Conservation (phyloP, 1,140 invertebrate species). For the Matsumurasca onukii region DNA sequence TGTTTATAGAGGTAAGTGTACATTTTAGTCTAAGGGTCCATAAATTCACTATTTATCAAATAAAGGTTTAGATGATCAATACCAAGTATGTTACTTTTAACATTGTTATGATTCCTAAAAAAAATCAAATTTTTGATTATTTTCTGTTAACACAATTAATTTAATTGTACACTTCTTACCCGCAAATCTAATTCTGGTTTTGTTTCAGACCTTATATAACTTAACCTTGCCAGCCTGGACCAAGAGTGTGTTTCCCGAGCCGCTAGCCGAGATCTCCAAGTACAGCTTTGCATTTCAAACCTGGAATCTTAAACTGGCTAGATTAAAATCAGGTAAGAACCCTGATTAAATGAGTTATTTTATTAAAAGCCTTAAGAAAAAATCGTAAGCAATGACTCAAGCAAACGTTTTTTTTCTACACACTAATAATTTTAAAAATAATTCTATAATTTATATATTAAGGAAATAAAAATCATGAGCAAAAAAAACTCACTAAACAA, state of each 20-base stretch:
- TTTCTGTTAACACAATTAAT: too few relatives aligned
- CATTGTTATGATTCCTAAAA: background rate
- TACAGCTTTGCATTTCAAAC: slow-evolving; percentile 55
- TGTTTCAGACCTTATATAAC: slow-evolving; percentile 60
- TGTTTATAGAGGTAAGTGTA: background rate
- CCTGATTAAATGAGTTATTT: background rate
- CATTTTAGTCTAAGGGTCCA: background rate
- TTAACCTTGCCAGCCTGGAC: slow-evolving; percentile 74
- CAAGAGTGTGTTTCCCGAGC: slow-evolving; percentile 55
- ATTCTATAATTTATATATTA: background rate
- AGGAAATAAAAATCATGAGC: background rate
- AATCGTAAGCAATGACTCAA: background rate
- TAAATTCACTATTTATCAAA: background rate
- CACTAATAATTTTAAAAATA: background rate
- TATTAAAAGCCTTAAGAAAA: too few relatives aligned
- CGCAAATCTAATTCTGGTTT: too few relatives aligned
- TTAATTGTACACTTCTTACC: too few relatives aligned
- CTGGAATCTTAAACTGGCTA: slow-evolving; percentile 53
- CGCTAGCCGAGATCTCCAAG: slow-evolving; percentile 53
- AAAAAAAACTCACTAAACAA: background rate
- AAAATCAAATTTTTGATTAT: background rate
- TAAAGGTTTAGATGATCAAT: background rate
- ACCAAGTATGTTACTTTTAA: background rate
- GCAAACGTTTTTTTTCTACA: background rate
- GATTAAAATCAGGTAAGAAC: slow-evolving; percentile 52